Percentiles rank a stretch among this genome's conserved stretches.
phyloP scores from a whole-genome alignment of 2,113 vertebrate genomes.

The Boulengeromyrus knoepffleri region DNA sequence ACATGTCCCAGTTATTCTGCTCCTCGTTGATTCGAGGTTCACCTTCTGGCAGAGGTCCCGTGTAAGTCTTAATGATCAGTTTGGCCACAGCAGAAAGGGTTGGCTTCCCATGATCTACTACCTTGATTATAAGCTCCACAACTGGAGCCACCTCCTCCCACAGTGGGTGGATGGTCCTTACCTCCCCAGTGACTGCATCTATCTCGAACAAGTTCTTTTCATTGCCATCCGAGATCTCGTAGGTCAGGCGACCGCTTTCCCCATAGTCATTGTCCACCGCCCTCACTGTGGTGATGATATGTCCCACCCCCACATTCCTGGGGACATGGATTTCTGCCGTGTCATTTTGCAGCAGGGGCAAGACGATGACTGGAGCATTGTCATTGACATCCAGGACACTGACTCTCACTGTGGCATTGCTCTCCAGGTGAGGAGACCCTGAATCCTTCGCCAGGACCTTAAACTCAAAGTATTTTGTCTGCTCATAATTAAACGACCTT shows the following conservation, averaged over 20 bases:
- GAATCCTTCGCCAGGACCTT: slow-evolving; percentile 92
- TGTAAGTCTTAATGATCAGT: slow-evolving; percentile 85
- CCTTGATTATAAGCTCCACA: slow-evolving; percentile 89
- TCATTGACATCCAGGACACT: slow-evolving; percentile 93
- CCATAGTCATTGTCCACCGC: slow-evolving; percentile 94
- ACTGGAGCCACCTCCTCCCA: slow-evolving; percentile 89
- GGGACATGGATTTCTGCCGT: slow-evolving; percentile 95
- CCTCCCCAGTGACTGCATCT: slow-evolving; percentile 83
- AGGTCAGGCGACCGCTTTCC: slow-evolving; percentile 91
- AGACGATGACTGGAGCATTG: slow-evolving; percentile 89
- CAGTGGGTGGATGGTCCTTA: slow-evolving; percentile 85
- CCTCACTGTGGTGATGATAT: slow-evolving; percentile 84
- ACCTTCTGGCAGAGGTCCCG: slow-evolving; percentile 80
- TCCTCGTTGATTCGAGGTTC: slow-evolving; percentile 81
- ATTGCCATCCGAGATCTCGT: slow-evolving; percentile 93
- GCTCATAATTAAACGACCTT: slow-evolving; percentile 95
- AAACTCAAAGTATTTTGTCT: slow-evolving; percentile 96
- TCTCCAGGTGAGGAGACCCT: slow-evolving; percentile 87
- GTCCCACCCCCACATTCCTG: slow-evolving; percentile 87
- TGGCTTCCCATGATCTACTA: slow-evolving; percentile 93
- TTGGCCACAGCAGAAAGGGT: slow-evolving; percentile 85
- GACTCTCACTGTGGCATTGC: slow-evolving; percentile 86
- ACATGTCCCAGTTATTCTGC: slow-evolving; percentile 93
- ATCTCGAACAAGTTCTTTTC: slow-evolving; percentile 95
- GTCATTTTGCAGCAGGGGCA: slow-evolving; percentile 87